phyloP scores from a whole-genome alignment of 2,797 vertebrate genomes.

The Onychomys leucogaster region DNA sequence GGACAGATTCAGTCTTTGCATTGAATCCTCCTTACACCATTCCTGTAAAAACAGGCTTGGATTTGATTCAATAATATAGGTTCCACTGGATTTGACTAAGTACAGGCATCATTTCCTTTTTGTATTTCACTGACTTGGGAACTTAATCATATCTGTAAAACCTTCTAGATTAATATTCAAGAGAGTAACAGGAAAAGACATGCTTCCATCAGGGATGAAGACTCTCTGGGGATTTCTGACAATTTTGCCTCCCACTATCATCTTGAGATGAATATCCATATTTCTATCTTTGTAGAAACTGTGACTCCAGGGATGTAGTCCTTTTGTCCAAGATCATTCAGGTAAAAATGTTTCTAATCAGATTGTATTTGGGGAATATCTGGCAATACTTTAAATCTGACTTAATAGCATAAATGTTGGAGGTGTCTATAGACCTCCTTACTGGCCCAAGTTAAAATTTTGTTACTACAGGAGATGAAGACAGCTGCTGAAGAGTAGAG shows the following conservation, averaged over 20 bases:
- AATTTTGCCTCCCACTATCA: neutral
- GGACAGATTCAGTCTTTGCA: neutral
- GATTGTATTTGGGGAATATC: neutral
- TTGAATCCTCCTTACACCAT: neutral
- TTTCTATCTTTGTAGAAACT: slow-evolving; percentile 17
- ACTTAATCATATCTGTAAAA: slow-evolving; percentile 3
- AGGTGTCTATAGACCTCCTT: neutral
- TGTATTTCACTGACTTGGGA: neutral
- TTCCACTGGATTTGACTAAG: neutral
- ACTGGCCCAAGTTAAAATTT: slow-evolving; percentile 25
- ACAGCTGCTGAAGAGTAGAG: neutral
- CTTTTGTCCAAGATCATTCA: neutral
- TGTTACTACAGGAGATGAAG: slow-evolving; percentile 16
- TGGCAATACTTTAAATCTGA: neutral
- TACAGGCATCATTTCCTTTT: neutral
- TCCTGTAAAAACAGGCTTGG: neutral
- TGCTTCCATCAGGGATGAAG: accelerated
- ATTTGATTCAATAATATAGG: neutral
- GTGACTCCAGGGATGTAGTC: neutral
- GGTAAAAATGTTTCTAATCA: slow-evolving; percentile 12
- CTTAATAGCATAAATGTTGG: neutral
- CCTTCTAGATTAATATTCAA: neutral
- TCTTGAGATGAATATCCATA: neutral
- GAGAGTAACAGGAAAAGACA: neutral
- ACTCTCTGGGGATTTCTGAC: neutral